Base-by-base conservation (phyloP, 2,797 vertebrate species). In the Balearica regulorum region DNA sequence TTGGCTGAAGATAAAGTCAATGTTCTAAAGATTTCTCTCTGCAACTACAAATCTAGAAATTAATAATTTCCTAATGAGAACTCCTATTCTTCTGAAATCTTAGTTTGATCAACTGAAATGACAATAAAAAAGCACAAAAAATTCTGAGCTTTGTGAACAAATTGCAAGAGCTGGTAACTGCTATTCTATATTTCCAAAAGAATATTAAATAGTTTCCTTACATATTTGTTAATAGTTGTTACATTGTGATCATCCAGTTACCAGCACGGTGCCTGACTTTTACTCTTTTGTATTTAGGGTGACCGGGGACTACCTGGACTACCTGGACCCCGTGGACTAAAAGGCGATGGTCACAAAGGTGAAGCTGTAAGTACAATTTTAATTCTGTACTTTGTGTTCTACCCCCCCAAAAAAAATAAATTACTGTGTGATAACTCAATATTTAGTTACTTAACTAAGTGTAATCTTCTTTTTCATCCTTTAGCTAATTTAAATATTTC, bases 321-420 rank as follows among this genome's bases (percentile, higher is more conserved):
- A 25, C 48, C 83, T 41, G 99, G 99, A 29, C 75, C 83, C 35
- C 89, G 96, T n/a, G 99, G 99, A 85, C 83, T 72, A 33, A 99
- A 98, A 97, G 98, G 98, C 2, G 98, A 98, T 16, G 98, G 99
- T 44, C 97, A 93, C 88, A 97, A 98, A 14, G 99, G 99, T 33
- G 81, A 96, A 83, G 87, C 97, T 48, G 99, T 99, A 98, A 98
- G 98, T 98, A 49, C 72, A 22, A 54, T 58, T 80, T 53, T 29
- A 68, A 31, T 87, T 68, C 41, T 72, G 31, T 73, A 46, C 16
- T 73, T 91, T 35, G 16, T 84, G 14, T 81, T 75, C 29, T 71
- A 70, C 39, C 39, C n/a, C n/a, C n/a, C n/a, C n/a, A 65, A 25
- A 69, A 26, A 54, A 61, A 49, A 6, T 2, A 3, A 84, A 72